Conservation (phyloP, 1,140 invertebrate genomes). For the Dreissena polymorpha region DNA sequence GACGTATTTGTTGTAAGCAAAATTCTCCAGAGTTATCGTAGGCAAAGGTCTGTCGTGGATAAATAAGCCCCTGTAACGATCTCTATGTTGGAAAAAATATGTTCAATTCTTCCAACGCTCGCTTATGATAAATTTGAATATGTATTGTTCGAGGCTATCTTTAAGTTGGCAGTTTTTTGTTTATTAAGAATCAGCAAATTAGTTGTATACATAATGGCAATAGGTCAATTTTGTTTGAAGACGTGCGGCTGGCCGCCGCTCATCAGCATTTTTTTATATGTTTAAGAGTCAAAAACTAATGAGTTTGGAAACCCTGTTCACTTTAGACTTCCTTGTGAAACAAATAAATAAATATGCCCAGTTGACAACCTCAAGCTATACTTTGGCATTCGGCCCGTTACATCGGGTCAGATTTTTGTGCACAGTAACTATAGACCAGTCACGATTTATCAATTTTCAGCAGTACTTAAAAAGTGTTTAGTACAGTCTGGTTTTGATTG, state of each 20-base stretch:
- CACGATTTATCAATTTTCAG: constrained; percentile 9
- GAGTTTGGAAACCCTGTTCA: neutral
- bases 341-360: neutral
- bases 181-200: constrained; percentile 1
- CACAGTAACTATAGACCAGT: neutral
- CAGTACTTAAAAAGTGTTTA: constrained; percentile 4
- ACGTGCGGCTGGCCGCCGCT: neutral
- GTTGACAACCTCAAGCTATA: neutral
- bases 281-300: neutral
- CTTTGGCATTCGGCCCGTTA: neutral
- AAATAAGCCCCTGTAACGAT: neutral
- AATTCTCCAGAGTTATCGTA: neutral
- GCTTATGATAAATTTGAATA: neutral
- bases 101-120: neutral
- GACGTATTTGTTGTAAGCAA: constrained; percentile 5
- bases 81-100: neutral
- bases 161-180: neutral
- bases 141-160: neutral
- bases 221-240: neutral
- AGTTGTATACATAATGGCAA: neutral
- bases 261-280: neutral
- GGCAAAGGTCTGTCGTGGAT: neutral
- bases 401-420: neutral
- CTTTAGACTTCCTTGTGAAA: neutral
- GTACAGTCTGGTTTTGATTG: neutral